A percentile compares a stretch with the other conserved stretches of the same genome.
phyloP scores from a whole-genome alignment of 2,113 vertebrate genomes.

The Sula dactylatra region DNA sequence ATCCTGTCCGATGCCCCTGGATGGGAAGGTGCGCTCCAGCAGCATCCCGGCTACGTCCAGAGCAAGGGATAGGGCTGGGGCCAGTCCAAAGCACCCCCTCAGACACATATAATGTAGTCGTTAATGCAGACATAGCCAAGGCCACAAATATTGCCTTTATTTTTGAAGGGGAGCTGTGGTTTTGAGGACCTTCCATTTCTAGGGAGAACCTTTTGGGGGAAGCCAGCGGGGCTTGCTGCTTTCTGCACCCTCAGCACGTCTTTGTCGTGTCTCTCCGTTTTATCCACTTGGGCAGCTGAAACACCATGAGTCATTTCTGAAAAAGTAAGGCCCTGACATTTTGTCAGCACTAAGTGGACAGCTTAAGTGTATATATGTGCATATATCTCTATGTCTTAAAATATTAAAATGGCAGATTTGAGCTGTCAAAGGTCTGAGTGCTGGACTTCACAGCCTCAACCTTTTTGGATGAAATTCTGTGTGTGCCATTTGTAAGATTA shows the following conservation, averaged over 20 bases:
- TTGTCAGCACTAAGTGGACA: not conserved
- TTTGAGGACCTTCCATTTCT: not conserved
- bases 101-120: not conserved
- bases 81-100: not conserved
- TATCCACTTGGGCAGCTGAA: not conserved
- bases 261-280: accelerated
- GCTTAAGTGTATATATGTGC: not conserved
- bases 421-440: not conserved
- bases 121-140: not conserved
- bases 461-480: not conserved
- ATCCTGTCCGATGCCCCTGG: not conserved
- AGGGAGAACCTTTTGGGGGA: not conserved
- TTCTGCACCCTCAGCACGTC: not conserved
- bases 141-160: not conserved
- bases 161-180: not conserved
- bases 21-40: not conserved
- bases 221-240: not conserved
- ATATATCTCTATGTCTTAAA: not conserved
- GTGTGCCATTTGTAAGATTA: not conserved
- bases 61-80: not conserved
- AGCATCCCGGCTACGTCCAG: not conserved
- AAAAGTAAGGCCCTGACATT: not conserved
- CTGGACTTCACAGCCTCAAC: not conserved
- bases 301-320: not conserved
- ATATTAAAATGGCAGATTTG: not conserved